Percentiles rank a stretch among this genome's conserved stretches.
These are phyloP conservation scores for Atractosteus spatula DNA, from an alignment of 2,113 vertebrate genomes.

Conservation along the genomic window DNA sequence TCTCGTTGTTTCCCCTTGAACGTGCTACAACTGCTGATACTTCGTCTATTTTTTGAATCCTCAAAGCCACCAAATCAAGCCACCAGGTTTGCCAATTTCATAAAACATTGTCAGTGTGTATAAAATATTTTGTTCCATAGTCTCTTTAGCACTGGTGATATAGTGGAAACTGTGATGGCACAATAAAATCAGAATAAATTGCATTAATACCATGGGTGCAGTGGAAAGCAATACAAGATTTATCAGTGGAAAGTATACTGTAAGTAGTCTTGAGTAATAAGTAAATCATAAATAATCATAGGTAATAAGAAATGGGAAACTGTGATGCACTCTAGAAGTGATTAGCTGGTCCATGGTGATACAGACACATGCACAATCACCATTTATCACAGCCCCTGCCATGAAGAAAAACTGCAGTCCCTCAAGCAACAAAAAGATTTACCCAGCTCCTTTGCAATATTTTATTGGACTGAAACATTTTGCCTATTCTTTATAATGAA, in stretches of 20 bases:
- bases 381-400: conserved; percentile 22
- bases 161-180: not conserved
- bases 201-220: conserved; percentile 11
- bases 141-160: not conserved
- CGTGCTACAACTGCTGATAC: too few relatives aligned
- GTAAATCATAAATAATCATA: not conserved
- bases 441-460: too few relatives aligned
- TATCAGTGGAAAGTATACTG: not conserved
- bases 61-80: too few relatives aligned
- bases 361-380: conserved; percentile 15
- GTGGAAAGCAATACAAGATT: not conserved
- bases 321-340: conserved; percentile 16
- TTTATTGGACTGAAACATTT: too few relatives aligned
- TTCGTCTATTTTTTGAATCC: too few relatives aligned
- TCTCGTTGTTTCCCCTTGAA: too few relatives aligned
- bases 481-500: too few relatives aligned
- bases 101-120: too few relatives aligned
- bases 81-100: too few relatives aligned
- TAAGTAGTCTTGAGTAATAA: too few relatives aligned
- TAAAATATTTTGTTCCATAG: too few relatives aligned
- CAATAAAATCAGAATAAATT: conserved; percentile 12
- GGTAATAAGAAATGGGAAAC: conserved; percentile 23
- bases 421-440: not conserved
- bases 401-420: conserved; percentile 10
- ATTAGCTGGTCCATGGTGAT: conserved; percentile 14